Percentiles rank a stretch among this genome's conserved stretches.
phyloP scores from a whole-genome alignment of 2,113 vertebrate genomes.

The Oncorhynchus tshawytscha region DNA sequence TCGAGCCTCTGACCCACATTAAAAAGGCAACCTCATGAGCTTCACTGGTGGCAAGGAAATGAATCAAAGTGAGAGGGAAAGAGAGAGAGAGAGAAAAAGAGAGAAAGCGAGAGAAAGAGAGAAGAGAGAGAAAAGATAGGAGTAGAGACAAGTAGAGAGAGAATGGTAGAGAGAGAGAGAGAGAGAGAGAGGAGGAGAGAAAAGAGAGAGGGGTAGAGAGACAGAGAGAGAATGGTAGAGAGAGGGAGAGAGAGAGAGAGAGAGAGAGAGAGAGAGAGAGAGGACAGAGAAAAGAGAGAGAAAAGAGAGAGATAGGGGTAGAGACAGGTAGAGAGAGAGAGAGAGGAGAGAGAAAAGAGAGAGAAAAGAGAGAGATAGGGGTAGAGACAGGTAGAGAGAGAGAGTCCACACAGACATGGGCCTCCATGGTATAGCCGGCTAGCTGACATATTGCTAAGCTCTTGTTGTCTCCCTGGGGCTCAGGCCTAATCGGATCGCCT shows the following conservation, averaged over 20 bases:
- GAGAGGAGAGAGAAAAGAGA: too few relatives aligned
- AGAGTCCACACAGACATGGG: slow-evolving; percentile 26
- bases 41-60: background rate
- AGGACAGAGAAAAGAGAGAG: too few relatives aligned
- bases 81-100: background rate
- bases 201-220: too few relatives aligned
- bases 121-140: slow-evolving; percentile 28
- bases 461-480: slow-evolving; percentile 52
- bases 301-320: background rate
- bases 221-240: too few relatives aligned
- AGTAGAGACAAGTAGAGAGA: background rate
- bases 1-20: slow-evolving; percentile 4
- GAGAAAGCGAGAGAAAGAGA: background rate
- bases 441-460: slow-evolving; percentile 59
- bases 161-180: background rate
- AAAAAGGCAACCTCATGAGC: background rate
- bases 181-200: background rate
- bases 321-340: too few relatives aligned
- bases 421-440: slow-evolving; percentile 18
- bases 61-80: background rate
- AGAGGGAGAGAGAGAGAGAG: too few relatives aligned
- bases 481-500: slow-evolving; percentile 58
- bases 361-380: background rate
- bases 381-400: slow-evolving; percentile 8
- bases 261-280: too few relatives aligned